Evolutionary conservation across 2,113 vertebrate species (phyloP).

Genomic region (Corythornis vintsioides): DNA sequence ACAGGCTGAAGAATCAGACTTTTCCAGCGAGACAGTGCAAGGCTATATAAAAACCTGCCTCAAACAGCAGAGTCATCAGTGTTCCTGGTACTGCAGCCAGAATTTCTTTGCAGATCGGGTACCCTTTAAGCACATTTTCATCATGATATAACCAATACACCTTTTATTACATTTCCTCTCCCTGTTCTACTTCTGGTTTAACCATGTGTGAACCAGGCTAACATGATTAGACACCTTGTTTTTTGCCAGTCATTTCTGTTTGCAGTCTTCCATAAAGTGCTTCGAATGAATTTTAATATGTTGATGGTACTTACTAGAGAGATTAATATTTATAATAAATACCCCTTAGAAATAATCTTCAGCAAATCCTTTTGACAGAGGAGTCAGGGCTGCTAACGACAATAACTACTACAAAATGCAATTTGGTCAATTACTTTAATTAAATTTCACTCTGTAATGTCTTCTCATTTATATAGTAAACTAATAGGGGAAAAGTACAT

Average conservation of each 20-base stretch:
- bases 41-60: neutral
- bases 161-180: slow-evolving; percentile 27
- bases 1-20: neutral
- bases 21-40: neutral
- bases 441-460: slow-evolving; percentile 84
- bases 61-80: neutral
- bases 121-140: slow-evolving; percentile 30
- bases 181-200: slow-evolving; percentile 59
- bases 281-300: slow-evolving; percentile 81
- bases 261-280: slow-evolving; percentile 76
- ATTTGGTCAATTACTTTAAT: slow-evolving; percentile 93
- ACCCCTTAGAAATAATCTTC: slow-evolving; percentile 78
- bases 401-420: slow-evolving; percentile 88
- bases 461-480: slow-evolving; percentile 84
- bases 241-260: slow-evolving; percentile 67
- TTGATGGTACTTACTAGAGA: slow-evolving; percentile 78
- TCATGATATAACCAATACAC: slow-evolving; percentile 13
- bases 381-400: slow-evolving; percentile 85
- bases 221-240: slow-evolving; percentile 66
- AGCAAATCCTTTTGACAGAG: slow-evolving; percentile 80
- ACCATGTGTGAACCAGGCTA: slow-evolving; percentile 72
- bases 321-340: slow-evolving; percentile 89
- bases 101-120: slow-evolving; percentile 35
- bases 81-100: neutral
- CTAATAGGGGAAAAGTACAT: slow-evolving; percentile 65